Percentiles rank a stretch among this genome's conserved stretches.
These are phyloP conservation scores for Campylomormyrus numenius DNA, from an alignment of 2,113 vertebrate species.

Conservation along the genomic window DNA sequence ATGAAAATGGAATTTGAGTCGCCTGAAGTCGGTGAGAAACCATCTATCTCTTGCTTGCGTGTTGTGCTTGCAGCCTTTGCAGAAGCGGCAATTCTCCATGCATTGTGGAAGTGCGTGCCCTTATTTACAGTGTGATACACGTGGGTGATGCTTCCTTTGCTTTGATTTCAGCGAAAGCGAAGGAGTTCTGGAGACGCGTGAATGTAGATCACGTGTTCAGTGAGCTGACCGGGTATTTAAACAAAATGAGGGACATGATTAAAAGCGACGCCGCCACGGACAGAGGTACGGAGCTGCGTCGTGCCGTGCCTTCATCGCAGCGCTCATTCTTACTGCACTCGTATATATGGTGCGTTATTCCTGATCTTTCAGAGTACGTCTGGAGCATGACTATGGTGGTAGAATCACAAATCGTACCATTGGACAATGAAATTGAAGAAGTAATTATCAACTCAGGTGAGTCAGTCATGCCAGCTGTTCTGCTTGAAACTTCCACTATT, in stretches of 20 bases:
- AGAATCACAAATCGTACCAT: constrained; percentile 40
- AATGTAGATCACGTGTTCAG: constrained; percentile 51
- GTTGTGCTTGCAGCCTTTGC: background rate
- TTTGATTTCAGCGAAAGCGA: constrained; percentile 48
- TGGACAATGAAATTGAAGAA: constrained; percentile 22
- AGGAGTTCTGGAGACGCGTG: constrained; percentile 47
- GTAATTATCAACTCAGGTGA: constrained; percentile 38
- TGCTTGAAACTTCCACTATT: background rate
- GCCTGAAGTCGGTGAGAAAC: constrained; percentile 23
- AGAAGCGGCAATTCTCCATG: background rate
- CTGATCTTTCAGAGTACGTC: constrained; percentile 44
- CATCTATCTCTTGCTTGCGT: background rate
- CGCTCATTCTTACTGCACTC: background rate
- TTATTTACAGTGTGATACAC: background rate
- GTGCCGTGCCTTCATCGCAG: too few relatives aligned
- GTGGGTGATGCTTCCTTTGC: background rate
- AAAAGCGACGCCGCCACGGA: constrained; percentile 47
- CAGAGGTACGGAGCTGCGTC: constrained; percentile 41
- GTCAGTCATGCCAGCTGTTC: background rate
- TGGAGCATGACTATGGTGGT: constrained; percentile 51
- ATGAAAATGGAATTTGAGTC: constrained; percentile 6
- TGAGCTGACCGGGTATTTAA: constrained; percentile 30
- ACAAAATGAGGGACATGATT: constrained; percentile 43
- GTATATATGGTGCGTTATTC: background rate
- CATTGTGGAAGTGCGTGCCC: background rate